Conservation (phyloP, 2,888 invertebrate species). For the Gisinianus flammeolus region DNA sequence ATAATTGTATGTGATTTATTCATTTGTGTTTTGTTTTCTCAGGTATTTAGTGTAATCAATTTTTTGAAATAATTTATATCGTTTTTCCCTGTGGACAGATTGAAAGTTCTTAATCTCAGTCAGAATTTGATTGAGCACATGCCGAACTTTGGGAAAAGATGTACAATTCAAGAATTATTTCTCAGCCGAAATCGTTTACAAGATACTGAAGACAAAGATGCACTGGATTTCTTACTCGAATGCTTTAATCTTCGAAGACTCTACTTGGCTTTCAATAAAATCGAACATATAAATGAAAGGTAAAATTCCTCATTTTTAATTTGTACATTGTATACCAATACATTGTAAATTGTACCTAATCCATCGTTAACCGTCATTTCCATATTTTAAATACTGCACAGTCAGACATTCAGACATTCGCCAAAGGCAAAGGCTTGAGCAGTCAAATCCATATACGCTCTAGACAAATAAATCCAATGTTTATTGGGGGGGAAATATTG, state of each 20-base stretch:
- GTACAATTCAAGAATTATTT: constrained; percentile 56
- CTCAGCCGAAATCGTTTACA: constrained; percentile 57
- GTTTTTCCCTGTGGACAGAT: constrained; percentile 60
- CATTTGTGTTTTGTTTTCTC: no score
- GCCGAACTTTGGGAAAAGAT: constrained; percentile 56
- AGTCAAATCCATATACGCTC: no score
- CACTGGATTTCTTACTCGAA: constrained; percentile 56
- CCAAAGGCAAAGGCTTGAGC: no score
- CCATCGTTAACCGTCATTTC: no score
- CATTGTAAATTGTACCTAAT: background rate
- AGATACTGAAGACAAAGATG: constrained; percentile 56
- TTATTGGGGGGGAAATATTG: no score
- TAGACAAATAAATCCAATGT: no score
- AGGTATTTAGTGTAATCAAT: no score
- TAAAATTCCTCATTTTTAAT: constrained; percentile 42
- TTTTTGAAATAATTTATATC: background rate
- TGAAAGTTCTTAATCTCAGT: constrained; percentile 76
- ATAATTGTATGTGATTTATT: no score
- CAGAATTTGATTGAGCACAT: constrained; percentile 68
- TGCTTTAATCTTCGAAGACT: constrained; percentile 53
- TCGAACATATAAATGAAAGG: constrained; percentile 57
- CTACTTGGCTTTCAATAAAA: constrained; percentile 57
- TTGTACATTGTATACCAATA: background rate
- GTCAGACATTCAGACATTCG: no score
- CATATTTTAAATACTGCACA: no score